These are phyloP conservation scores for Tyto alba DNA, from an alignment of 2,113 vertebrate species.

Conservation along the genomic window DNA sequence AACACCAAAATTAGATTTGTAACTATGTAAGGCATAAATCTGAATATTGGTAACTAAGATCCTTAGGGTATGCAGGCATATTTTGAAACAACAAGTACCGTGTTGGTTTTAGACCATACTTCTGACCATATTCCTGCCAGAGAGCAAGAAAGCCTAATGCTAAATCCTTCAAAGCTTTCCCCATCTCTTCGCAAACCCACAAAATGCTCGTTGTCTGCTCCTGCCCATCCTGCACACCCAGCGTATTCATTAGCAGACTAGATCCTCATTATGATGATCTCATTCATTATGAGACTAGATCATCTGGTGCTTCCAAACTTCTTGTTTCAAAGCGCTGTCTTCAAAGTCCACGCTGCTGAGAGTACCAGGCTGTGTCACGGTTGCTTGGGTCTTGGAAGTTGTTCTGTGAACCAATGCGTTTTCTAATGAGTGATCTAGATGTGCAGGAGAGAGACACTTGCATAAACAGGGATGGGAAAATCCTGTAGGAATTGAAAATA, in stretches of 20 bases:
- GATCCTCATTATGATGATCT: slow-evolving; percentile 23
- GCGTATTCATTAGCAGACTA: background rate
- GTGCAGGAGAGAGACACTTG: background rate
- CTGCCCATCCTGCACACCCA: background rate
- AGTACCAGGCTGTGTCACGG: background rate
- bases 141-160: background rate
- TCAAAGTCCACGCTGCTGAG: background rate
- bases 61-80: background rate
- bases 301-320: slow-evolving; percentile 17
- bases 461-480: background rate
- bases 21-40: background rate
- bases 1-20: background rate
- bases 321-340: background rate
- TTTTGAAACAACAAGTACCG: background rate
- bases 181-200: background rate
- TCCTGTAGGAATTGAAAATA: background rate
- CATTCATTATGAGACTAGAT: slow-evolving; percentile 31
- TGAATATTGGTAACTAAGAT: background rate
- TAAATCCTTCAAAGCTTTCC: background rate
- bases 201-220: background rate
- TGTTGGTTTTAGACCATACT: background rate
- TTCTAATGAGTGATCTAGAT: background rate
- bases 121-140: background rate
- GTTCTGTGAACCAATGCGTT: background rate
- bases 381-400: background rate